A percentile compares a stretch with the other conserved stretches of the same genome.
Conservation (phyloP, 2,797 vertebrate species). For the Mormyrops attenuatus region DNA sequence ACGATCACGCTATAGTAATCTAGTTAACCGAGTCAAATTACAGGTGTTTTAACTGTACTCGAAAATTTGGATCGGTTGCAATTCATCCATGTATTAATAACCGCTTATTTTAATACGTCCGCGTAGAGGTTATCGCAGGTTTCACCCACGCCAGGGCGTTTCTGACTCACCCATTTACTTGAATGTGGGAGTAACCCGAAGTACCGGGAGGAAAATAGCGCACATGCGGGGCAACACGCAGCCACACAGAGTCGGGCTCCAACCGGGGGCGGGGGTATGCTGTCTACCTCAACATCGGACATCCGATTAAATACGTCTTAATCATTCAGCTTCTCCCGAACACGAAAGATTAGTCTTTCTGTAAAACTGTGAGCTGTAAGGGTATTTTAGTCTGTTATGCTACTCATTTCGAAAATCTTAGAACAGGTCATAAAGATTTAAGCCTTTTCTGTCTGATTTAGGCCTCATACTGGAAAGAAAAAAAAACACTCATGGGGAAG, state of each 20-base stretch:
- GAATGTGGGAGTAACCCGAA: not conserved
- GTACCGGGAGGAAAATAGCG: not conserved
- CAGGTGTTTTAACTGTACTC: not conserved
- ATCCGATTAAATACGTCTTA: not conserved
- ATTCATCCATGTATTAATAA: not conserved
- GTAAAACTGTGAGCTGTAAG: not conserved
- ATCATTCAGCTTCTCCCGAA: not conserved
- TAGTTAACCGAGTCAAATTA: not conserved
- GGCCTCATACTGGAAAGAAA: not conserved
- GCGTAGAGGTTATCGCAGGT: not conserved
- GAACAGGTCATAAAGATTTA: not conserved
- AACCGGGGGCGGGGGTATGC: not conserved
- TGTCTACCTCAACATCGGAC: not conserved
- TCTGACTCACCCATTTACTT: not conserved
- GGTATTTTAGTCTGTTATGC: not conserved
- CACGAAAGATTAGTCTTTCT: not conserved
- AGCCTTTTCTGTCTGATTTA: not conserved
- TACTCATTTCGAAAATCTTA: constrained; percentile 4
- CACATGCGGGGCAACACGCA: not conserved
- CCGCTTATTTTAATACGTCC: not conserved
- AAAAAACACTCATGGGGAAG: not conserved
- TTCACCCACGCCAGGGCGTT: not conserved
- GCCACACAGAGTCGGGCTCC: not conserved
- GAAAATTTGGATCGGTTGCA: not conserved
- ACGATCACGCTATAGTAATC: not conserved